Evolutionary conservation across 2,797 vertebrate genomes (phyloP).

Genomic region (Pseudopleuronectes americanus): DNA sequence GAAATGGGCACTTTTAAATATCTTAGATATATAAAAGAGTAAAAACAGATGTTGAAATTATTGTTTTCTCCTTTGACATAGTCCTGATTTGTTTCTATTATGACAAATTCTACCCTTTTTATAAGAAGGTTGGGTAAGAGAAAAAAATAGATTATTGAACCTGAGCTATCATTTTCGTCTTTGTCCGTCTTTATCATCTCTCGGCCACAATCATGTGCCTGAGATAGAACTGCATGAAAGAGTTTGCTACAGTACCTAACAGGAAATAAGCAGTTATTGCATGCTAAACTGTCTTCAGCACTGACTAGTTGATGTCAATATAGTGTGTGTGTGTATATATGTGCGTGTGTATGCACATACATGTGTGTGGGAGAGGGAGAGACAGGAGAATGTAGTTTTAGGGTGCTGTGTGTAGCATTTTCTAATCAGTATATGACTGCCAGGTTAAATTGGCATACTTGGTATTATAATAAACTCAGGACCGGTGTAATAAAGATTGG

Average conservation of each 20-base stretch:
- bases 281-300: constrained; percentile 58
- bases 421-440: constrained; percentile 26
- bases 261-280: constrained; percentile 46
- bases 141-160: constrained; percentile 17
- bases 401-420: constrained; percentile 53
- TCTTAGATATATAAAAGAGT: constrained; percentile 20
- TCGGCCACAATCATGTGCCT: constrained; percentile 15
- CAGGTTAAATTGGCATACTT: not conserved
- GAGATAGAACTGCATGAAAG: constrained; percentile 65
- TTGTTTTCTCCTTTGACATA: constrained; percentile 32
- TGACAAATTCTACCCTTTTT: constrained; percentile 3
- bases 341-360: not conserved
- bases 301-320: constrained; percentile 58
- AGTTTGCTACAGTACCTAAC: constrained; percentile 40
- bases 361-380: constrained; percentile 14
- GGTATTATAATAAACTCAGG: not conserved
- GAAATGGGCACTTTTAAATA: constrained; percentile 21
- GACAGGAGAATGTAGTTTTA: constrained; percentile 65
- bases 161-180: constrained; percentile 13
- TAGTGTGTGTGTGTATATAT: constrained; percentile 19
- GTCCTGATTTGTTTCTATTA: constrained; percentile 14
- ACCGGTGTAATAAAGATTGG: not conserved
- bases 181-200: not conserved
- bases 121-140: constrained; percentile 9
- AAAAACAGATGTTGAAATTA: constrained; percentile 12